Base-by-base conservation (phyloP, 1,140 invertebrate species). In the Tetranychus cinnabarinus region DNA sequence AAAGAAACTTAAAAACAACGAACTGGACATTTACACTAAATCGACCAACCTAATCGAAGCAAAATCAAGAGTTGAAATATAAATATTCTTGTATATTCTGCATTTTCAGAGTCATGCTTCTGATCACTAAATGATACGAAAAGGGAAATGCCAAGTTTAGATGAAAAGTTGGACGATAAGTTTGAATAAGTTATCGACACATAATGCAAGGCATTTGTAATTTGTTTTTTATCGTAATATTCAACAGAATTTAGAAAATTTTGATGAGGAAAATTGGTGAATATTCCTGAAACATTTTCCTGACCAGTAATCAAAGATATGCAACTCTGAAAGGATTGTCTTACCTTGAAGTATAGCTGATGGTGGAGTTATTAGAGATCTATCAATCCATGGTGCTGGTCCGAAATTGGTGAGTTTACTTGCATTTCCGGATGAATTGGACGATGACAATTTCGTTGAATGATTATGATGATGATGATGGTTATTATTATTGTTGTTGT, bases 311-410 rank as follows among this genome's bases (percentile, higher is more conserved):
- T 15, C 23, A 47, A n/a, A 47, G n/a, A n/a, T n/a, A n/a, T n/a
- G 7, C 12, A 3, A 15, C 2, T 8, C 46, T 12, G 23, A 47
- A 47, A 47, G 8, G 13, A n/a, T 15, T 47, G 23, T n/a, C 23
- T 47, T 46, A 10, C 23, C 31, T 52, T 33, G 31, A 52, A 31
- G n/a, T n/a, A n/a, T 52, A 31, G 31, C 50, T 1, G 10, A 48
- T 56, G n/a, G 37, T n/a, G 60, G 60, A 45, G 52, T 56, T 50
- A 61, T 39, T 10, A 61, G 39, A 36, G 60, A 61, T 37, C 54
- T 56, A 42, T 61, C 60, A 42, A 61, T 61, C 60, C 60, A 61
- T 33, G 60, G 60, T 12, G 60, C 60, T 5, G 60, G 60, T n/a
- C 60, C 60, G 35, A 42, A 10, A 42, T 42, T 42, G 39, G 39